A percentile compares a stretch with the other conserved stretches of the same genome.
These are phyloP conservation scores for Dolichomitus sp. DNA, from an alignment of 2,888 invertebrate genomes.

Conservation along the genomic window DNA sequence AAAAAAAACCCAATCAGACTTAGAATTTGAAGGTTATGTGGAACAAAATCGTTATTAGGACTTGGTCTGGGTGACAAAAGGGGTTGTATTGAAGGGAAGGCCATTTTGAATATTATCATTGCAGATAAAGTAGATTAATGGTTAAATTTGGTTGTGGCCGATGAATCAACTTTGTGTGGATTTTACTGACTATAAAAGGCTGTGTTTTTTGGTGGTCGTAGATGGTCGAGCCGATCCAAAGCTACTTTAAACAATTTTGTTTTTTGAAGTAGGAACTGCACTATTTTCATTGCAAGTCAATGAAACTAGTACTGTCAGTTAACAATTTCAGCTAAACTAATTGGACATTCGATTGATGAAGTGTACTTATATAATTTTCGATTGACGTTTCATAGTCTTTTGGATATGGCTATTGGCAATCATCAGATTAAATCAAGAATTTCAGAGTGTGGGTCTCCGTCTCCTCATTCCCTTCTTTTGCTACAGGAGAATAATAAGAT, in stretches of 20 bases:
- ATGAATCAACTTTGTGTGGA: too few species aligned
- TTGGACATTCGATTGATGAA: background rate
- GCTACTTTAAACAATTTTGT: too few species aligned
- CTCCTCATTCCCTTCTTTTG: background rate
- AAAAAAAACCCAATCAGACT: background rate
- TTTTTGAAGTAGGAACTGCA: too few species aligned
- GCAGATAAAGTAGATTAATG: background rate
- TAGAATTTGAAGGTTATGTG: background rate
- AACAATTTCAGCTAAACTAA: background rate
- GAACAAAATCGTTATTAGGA: background rate
- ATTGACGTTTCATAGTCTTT: constrained; percentile 6
- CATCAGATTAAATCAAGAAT: constrained; percentile 20
- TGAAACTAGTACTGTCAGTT: background rate
- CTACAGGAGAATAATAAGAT: constrained; percentile 21
- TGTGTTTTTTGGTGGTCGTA: too few species aligned
- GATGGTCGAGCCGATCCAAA: too few species aligned
- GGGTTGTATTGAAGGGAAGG: background rate
- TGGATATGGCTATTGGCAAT: background rate
- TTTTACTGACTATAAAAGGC: too few species aligned
- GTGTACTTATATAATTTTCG: background rate
- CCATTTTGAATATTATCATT: background rate
- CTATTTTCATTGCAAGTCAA: too few species aligned
- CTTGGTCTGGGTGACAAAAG: background rate
- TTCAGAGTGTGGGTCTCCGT: background rate
- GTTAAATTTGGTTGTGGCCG: too few species aligned